Conservation (phyloP, 1,140 invertebrate genomes). For the Campoletis sonorensis region DNA sequence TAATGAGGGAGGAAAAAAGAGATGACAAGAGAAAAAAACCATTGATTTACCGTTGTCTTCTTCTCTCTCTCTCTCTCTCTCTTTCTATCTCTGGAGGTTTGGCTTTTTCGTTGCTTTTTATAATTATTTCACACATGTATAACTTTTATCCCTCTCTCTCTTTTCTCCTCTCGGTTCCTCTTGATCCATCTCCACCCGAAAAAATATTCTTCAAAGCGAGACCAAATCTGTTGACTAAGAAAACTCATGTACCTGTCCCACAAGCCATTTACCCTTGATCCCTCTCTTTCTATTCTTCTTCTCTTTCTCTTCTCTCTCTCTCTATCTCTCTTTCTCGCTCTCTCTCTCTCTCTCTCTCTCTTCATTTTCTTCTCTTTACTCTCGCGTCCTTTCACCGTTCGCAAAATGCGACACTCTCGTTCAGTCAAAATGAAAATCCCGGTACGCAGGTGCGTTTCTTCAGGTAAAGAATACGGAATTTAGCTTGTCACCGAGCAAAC, state of each 20-base stretch:
- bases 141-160: neutral
- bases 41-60: neutral
- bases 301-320: neutral
- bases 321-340: neutral
- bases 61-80: neutral
- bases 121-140: neutral
- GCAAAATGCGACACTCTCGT: neutral
- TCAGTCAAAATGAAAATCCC: slow-evolving; percentile 1
- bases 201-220: neutral
- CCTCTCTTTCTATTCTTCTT: neutral
- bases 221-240: slow-evolving; percentile 1
- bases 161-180: neutral
- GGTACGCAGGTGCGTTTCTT: neutral
- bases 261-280: neutral
- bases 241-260: slow-evolving; percentile 6
- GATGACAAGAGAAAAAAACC: neutral
- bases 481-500: neutral
- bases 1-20: neutral
- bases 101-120: neutral
- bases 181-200: neutral
- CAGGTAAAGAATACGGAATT: slow-evolving; percentile 5
- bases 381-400: neutral
- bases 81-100: neutral
- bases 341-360: neutral
- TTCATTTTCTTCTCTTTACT: neutral